Percentiles rank a stretch among this genome's conserved stretches.
These are phyloP conservation scores for Bombus superbus DNA, from an alignment of 1,140 invertebrate species.

Conservation along the genomic window DNA sequence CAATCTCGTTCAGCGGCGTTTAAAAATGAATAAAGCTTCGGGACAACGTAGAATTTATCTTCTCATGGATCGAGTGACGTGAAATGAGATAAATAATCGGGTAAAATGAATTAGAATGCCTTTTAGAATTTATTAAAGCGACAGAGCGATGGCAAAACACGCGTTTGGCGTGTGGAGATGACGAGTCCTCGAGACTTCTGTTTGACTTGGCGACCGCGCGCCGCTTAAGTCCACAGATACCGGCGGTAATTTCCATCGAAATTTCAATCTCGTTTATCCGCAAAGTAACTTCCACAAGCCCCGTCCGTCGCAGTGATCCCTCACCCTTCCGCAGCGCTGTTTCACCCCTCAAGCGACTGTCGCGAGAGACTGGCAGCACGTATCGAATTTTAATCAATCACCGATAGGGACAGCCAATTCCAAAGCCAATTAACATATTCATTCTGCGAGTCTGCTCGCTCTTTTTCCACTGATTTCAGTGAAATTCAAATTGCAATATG, in stretches of 20 bases:
- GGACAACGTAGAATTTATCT: not conserved
- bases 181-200: conserved; percentile 62
- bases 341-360: conserved; percentile 56
- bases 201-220: conserved; percentile 76
- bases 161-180: conserved; percentile 41
- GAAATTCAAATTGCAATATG: conserved; percentile 67
- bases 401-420: conserved; percentile 79
- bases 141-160: not conserved
- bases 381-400: conserved; percentile 81
- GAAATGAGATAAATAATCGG: not conserved
- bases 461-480: conserved; percentile 62
- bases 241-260: conserved; percentile 76
- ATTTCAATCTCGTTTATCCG: conserved; percentile 79
- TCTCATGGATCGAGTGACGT: not conserved
- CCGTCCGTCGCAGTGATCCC: conserved; percentile 51
- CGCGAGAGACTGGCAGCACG: conserved; percentile 58
- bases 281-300: conserved; percentile 73
- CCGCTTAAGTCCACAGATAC: conserved; percentile 75
- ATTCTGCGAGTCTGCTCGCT: conserved; percentile 58
- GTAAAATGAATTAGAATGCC: not conserved
- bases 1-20: not conserved
- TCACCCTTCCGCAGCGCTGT: conserved; percentile 13
- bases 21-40: not conserved
- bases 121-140: conserved; percentile 5
- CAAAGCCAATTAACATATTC: conserved; percentile 81